Base-by-base conservation (phyloP, 2,797 vertebrate species). In the Odontamblyopus lacepedii region DNA sequence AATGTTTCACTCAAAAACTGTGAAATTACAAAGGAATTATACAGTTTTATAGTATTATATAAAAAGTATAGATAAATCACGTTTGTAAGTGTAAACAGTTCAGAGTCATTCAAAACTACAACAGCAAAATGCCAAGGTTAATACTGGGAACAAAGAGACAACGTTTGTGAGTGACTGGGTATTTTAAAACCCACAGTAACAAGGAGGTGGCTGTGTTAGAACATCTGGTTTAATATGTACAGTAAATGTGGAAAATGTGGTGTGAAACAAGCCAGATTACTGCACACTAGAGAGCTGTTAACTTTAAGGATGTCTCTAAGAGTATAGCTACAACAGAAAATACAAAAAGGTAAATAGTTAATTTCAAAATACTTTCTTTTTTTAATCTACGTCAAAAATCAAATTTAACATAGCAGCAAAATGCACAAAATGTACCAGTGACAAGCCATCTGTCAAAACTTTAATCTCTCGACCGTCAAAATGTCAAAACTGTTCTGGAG, bases 391-490 rank as follows among this genome's bases (percentile, higher is more conserved):
- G 44, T 48, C 44, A 4, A 15, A 18, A 18, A 29, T 4, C 41
- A 16, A 26, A 6, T 26, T 66, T 66, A 50, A 29, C 41, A 66
- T 1, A 51, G 44, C 23, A 29, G 23, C 44, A 29, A 65, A 50
- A 50, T 51, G 26, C 29, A 29, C 26, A 29, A 66, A 50, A 50
- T 66, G 26, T 50, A 11, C 44, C 44, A 16, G 44, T 51, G 64
- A 66, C 64, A 29, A 50, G 26, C 41, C 64, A 65, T 50, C 63
- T 65, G 65, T 53, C 65, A 29, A 50, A 50, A 66, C 41, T 50
- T 66, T 66, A 50, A 65, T 65, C 63, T 66, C 44, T 66, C 63
- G 26, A 50, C 26, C 16, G 63, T 50, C 63, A 65, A 65, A 65
- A 65, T 65, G 63, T 44, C 63, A 48, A 48, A 66, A 66, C 44